Base-by-base conservation (phyloP, 2,113 vertebrate species). In the Myrmophylax atrothorax region DNA sequence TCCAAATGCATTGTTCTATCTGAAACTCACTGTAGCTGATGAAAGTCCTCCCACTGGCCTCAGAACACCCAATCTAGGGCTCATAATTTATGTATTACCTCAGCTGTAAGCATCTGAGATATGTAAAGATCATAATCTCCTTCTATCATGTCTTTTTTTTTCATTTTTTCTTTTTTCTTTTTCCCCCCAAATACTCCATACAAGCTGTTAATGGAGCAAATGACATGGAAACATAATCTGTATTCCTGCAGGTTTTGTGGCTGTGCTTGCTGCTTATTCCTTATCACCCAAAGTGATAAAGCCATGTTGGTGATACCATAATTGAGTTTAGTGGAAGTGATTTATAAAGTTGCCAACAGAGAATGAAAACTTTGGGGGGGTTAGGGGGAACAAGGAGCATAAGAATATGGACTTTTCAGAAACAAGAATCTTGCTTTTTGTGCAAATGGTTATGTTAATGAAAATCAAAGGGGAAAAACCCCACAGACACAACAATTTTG, bases 211-310 rank as follows among this genome's bases (percentile, higher is more conserved):
- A 81, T 83, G 78, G 80, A 89, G 70, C 91, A 97, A 94, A 96
- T 87, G 68, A 87, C 92, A 94, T 49, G 72, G 89, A 96, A 95
- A 87, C 73, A 72, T 79, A 87, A 90, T 92, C 50, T 18, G 46
- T 87, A 96, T 83, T 92, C 92, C 96, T 96, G 89, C 77, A 94
- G 93, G 85, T 66, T 83, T 87, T 95, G 84, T 91, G 69, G 82
- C 91, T 85, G n/a, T 79, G 82, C 70, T 93, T 92, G 84, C 84
- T 96, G 80, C 93, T 96, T 93, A 60, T 89, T 95, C 44, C 76
- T 95, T 95, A 92, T 93, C 92, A 93, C 91, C 89, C 85, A 8
- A 95, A 97, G 87, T 9, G 66, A 96, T 93, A 95, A 97, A 89
- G 63, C 64, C 8, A 1, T 93, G 77, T 84, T 92, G 77, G 89